A percentile compares a stretch with the other conserved stretches of the same genome.
Conservation (phyloP, 2,888 invertebrate genomes). For the Coleophora deauratella region DNA sequence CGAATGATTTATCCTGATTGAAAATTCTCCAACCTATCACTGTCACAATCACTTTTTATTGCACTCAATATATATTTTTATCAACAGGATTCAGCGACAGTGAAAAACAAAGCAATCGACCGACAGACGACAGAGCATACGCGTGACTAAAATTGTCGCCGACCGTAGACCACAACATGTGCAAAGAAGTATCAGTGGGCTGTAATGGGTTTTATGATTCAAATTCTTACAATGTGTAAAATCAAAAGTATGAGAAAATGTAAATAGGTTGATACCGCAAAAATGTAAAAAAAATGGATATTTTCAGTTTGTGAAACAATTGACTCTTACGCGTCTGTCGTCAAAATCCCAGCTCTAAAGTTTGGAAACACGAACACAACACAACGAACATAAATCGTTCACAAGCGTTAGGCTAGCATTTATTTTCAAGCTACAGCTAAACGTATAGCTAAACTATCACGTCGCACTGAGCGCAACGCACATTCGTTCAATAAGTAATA, state of each 20-base stretch:
- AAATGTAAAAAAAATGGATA: slow-evolving; percentile 17
- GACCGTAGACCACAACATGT: slow-evolving; percentile 34
- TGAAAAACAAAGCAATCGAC: slow-evolving; percentile 39
- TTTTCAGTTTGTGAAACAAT: too few relatives aligned
- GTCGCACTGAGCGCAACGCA: too few relatives aligned
- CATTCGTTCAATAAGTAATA: too few relatives aligned
- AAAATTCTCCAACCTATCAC: slow-evolving; percentile 1
- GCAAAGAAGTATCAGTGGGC: slow-evolving; percentile 30
- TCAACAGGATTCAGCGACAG: slow-evolving; percentile 10
- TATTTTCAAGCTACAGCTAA: slow-evolving; percentile 22
- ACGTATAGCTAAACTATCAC: too few relatives aligned
- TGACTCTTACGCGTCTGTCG: slow-evolving; percentile 11
- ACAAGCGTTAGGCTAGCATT: slow-evolving; percentile 40
- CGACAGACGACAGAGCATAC: slow-evolving; percentile 49
- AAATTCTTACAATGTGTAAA: slow-evolving; percentile 6
- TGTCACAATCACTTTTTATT: slow-evolving; percentile 7
- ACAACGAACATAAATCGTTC: slow-evolving; percentile 44
- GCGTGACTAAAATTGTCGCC: slow-evolving; percentile 55
- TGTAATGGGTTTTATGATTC: slow-evolving; percentile 20
- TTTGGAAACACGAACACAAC: too few relatives aligned
- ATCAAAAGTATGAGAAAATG: not conserved
- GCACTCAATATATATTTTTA: slow-evolving; percentile 4
- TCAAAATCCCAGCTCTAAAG: slow-evolving; percentile 21
- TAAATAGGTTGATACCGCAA: not conserved
- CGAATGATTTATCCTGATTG: not conserved